Percentiles rank a stretch among this genome's conserved stretches.
Evolutionary conservation across 2,797 vertebrate species (phyloP).

Genomic region (Clarias platycephalus): DNA sequence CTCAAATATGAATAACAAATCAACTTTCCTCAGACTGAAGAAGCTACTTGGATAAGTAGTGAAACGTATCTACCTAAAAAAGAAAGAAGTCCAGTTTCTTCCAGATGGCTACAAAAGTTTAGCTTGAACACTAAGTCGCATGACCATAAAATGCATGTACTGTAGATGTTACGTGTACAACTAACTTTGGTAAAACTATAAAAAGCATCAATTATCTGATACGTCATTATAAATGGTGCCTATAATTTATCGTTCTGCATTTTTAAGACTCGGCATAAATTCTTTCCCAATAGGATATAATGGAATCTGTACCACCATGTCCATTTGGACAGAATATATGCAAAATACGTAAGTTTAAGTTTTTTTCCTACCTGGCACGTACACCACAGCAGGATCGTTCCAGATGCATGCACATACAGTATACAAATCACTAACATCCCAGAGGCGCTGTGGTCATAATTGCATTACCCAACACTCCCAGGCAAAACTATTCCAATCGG

Average conservation of each 20-base stretch:
- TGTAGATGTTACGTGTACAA: background rate
- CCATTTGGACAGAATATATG: background rate
- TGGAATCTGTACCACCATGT: background rate
- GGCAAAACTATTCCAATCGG: background rate
- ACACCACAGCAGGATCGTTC: background rate
- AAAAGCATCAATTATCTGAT: background rate
- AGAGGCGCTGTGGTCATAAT: background rate
- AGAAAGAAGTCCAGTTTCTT: too few relatives aligned
- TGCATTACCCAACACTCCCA: too few relatives aligned
- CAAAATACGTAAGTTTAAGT: background rate
- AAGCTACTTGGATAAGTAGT: too few relatives aligned
- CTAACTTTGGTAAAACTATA: too few relatives aligned
- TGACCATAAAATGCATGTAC: background rate
- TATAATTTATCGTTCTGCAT: background rate
- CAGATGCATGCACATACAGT: background rate
- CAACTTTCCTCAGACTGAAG: too few relatives aligned
- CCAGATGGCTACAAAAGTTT: background rate
- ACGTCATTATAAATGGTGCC: background rate
- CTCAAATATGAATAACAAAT: too few relatives aligned
- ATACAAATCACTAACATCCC: background rate
- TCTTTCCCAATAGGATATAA: background rate
- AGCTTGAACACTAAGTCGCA: background rate
- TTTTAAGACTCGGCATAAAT: background rate
- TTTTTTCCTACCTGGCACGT: background rate
- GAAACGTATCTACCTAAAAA: too few relatives aligned